A percentile compares a stretch with the other conserved stretches of the same genome.
phyloP scores from a whole-genome alignment of 2,888 invertebrate species.

The Cotesia congregata region DNA sequence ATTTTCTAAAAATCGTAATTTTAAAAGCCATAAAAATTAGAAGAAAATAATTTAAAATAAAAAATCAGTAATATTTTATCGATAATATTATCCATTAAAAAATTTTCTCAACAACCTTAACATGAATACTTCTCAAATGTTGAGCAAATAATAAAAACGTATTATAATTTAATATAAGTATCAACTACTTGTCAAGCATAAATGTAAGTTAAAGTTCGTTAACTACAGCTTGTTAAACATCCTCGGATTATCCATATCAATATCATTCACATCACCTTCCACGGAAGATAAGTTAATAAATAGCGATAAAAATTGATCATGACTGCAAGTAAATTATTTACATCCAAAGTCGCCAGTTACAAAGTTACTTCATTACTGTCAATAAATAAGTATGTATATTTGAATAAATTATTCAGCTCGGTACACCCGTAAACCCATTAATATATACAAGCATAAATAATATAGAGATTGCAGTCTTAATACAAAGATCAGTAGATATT shows the following conservation, averaged over 20 bases:
- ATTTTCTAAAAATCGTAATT: too few relatives aligned
- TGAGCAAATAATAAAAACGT: too few relatives aligned
- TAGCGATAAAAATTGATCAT: background rate
- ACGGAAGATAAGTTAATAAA: background rate
- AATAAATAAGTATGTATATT: background rate
- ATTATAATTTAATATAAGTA: background rate
- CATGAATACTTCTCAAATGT: too few relatives aligned
- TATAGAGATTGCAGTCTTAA: background rate
- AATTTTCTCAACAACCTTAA: too few relatives aligned
- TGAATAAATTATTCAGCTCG: background rate
- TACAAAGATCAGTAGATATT: background rate
- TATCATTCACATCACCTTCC: background rate
- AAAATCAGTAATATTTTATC: too few relatives aligned
- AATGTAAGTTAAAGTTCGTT: background rate
- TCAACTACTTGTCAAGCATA: background rate
- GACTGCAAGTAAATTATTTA: background rate
- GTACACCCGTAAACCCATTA: background rate
- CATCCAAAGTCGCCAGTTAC: background rate
- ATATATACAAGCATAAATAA: background rate
- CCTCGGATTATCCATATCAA: background rate
- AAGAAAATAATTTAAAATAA: too few relatives aligned
- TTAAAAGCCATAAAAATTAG: too few relatives aligned
- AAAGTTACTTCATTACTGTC: background rate
- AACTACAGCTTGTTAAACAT: background rate
- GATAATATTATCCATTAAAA: too few relatives aligned